Conservation (phyloP, 2,797 vertebrate species). For the Diglossa cyanea region DNA sequence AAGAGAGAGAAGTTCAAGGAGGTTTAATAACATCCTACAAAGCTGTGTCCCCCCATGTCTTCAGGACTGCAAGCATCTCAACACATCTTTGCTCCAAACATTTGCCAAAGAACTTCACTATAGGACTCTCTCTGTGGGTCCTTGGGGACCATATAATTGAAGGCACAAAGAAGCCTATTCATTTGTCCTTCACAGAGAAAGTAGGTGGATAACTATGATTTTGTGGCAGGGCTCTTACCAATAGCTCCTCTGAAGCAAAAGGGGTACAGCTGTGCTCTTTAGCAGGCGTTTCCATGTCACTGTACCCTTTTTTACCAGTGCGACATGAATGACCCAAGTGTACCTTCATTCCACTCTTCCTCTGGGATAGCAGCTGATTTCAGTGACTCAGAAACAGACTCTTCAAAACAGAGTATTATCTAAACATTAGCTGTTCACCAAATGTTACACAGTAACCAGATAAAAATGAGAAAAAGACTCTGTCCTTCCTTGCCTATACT, state of each 20-base stretch:
- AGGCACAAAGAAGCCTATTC: neutral
- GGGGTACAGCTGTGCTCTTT: neutral
- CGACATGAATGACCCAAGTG: neutral
- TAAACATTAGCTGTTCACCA: neutral
- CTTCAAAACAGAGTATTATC: slow-evolving; percentile 11
- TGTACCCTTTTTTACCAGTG: neutral
- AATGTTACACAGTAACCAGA: neutral
- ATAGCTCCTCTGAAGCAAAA: neutral
- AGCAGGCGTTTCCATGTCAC: neutral
- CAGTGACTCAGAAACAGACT: slow-evolving; percentile 22
- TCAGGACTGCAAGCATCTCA: neutral
- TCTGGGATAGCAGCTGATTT: neutral
- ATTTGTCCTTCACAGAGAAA: neutral
- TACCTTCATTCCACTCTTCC: neutral
- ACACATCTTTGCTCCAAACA: neutral
- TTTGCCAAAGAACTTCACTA: neutral
- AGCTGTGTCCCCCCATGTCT: neutral
- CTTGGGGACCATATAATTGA: neutral
- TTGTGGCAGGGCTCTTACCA: neutral
- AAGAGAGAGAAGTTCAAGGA: neutral
- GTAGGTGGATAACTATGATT: neutral
- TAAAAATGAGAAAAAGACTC: neutral
- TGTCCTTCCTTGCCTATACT: neutral
- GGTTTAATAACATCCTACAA: neutral
- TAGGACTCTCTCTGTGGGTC: neutral